Evolutionary conservation across 1,140 invertebrate species (phyloP).

Genomic region (Oedothorax gibbosus): DNA sequence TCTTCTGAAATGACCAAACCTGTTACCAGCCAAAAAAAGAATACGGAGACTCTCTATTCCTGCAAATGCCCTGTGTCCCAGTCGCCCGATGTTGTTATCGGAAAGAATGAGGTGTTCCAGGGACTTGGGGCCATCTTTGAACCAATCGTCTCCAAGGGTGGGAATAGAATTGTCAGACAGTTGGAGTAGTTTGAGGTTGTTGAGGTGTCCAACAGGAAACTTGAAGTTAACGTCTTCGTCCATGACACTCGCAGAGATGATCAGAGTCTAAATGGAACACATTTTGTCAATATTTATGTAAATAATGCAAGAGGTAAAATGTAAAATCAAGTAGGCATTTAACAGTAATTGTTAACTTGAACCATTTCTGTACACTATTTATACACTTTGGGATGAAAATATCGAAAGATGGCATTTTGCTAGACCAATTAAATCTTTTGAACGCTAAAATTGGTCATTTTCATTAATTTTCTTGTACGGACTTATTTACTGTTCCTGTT

Average conservation of each 20-base stretch:
- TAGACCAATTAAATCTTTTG: no score
- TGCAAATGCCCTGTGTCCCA: constrained; percentile 17
- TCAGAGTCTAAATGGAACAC: background rate
- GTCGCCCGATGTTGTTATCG: constrained; percentile 16
- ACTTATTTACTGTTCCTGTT: no score
- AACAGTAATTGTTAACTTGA: no score
- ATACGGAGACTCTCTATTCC: background rate
- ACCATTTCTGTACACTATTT: no score
- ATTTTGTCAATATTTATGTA: no score
- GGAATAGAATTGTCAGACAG: constrained; percentile 18
- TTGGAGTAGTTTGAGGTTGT: background rate
- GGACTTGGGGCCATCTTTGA: background rate
- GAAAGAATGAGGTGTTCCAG: constrained; percentile 6
- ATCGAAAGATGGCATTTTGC: no score
- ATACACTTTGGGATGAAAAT: no score
- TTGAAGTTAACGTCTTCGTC: background rate
- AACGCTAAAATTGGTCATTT: no score
- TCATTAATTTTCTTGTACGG: no score
- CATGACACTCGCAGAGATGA: constrained; percentile 6
- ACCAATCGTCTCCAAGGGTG: background rate
- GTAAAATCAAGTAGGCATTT: no score
- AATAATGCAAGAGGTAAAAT: no score
- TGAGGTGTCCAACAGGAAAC: constrained; percentile 1
- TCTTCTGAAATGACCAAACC: constrained; percentile 17
- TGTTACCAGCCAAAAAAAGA: constrained; percentile 10